Evolutionary conservation across 23 tunicate genomes (phyloP).

Genomic region (Trididemnum clinides): DNA sequence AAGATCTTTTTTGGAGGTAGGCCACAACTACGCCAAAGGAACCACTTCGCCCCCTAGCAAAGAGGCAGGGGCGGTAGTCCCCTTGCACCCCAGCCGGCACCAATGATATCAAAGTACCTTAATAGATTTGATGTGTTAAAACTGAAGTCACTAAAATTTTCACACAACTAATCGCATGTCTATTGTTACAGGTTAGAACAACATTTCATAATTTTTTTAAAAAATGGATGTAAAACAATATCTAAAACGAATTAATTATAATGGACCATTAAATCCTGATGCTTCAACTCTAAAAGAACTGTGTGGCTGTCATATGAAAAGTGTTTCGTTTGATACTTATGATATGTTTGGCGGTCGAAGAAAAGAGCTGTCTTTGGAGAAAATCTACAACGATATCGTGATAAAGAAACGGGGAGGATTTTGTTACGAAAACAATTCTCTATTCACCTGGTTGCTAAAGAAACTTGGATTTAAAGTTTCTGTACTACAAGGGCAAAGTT

Average conservation of each 20-base stretch:
- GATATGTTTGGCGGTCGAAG: slow-evolving; percentile 59
- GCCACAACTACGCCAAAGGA: no score
- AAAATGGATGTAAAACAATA: slow-evolving; percentile 2
- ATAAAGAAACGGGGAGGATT: slow-evolving; percentile 51
- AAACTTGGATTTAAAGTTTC: slow-evolving; percentile 36
- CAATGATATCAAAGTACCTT: no score
- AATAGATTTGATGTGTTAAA: no score
- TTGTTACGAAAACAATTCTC: slow-evolving; percentile 52
- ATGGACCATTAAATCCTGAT: not conserved
- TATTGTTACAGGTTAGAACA: no score
- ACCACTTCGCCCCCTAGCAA: no score
- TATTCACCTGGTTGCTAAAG: slow-evolving; percentile 16
- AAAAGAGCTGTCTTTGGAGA: slow-evolving; percentile 32
- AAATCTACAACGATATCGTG: slow-evolving; percentile 44
- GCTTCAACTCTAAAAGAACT: not conserved
- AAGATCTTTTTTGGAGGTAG: no score
- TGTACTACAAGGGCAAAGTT: not conserved
- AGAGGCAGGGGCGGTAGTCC: no score
- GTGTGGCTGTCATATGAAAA: slow-evolving; percentile 6
- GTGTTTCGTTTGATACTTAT: slow-evolving; percentile 39
- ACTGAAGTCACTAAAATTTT: no score
- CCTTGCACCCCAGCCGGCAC: no score
- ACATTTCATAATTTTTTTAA: no score
- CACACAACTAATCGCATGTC: no score
- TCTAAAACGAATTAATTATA: slow-evolving; percentile 15